These are phyloP conservation scores for Beaufortia kweichowensis DNA, from an alignment of 2,113 vertebrate species.

Conservation along the genomic window DNA sequence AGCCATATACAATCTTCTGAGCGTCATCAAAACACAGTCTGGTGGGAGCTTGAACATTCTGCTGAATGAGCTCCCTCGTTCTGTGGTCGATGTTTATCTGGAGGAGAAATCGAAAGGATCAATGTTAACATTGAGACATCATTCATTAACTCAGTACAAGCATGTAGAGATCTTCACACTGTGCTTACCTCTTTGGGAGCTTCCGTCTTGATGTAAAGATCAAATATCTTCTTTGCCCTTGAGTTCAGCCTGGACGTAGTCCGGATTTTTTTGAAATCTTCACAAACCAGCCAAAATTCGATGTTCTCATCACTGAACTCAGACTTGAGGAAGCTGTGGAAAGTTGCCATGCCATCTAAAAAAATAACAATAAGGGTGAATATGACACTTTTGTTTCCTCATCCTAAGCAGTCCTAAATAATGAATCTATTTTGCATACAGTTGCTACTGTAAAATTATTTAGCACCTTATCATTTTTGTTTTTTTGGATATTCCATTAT, in stretches of 20 bases:
- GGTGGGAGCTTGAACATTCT: slow-evolving; percentile 75
- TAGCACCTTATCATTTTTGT: neutral
- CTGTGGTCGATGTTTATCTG: slow-evolving; percentile 89
- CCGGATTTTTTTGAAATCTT: slow-evolving; percentile 76
- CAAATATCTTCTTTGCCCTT: slow-evolving; percentile 78
- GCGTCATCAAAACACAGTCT: slow-evolving; percentile 80
- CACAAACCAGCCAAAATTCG: slow-evolving; percentile 79
- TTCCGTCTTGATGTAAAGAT: slow-evolving; percentile 71
- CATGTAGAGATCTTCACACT: neutral
- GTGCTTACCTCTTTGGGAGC: slow-evolving; percentile 75
- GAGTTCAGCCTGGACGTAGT: slow-evolving; percentile 65
- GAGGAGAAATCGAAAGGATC: slow-evolving; percentile 41
- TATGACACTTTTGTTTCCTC: neutral
- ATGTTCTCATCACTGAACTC: slow-evolving; percentile 83
- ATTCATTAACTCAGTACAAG: neutral
- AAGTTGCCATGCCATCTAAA: slow-evolving; percentile 73
- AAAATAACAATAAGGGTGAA: neutral
- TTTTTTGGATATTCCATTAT: too few relatives aligned
- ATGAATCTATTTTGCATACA: neutral
- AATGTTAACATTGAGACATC: neutral
- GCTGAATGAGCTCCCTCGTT: slow-evolving; percentile 74
- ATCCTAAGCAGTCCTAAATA: neutral
- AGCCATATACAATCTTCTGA: slow-evolving; percentile 79
- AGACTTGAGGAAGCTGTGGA: slow-evolving; percentile 76
- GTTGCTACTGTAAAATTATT: too few relatives aligned